These are phyloP conservation scores for Heteromurus nitidus DNA, from an alignment of 2,888 invertebrate species.

Conservation along the genomic window DNA sequence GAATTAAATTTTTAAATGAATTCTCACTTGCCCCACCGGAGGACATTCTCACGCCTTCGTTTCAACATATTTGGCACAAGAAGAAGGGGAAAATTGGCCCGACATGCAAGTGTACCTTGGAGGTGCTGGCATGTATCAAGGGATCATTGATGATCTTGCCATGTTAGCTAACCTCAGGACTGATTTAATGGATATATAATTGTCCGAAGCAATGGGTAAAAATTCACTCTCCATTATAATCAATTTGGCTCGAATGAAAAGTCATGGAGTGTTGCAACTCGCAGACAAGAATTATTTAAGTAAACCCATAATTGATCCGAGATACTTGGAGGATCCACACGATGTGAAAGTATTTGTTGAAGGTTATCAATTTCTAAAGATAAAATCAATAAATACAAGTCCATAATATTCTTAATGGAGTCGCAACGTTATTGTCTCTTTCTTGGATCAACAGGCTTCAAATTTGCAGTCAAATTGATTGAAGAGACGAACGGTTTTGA, in stretches of 20 bases:
- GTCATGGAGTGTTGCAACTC: constrained; percentile 63
- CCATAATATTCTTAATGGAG: background rate
- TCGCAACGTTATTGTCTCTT: background rate
- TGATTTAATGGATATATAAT: constrained; percentile 75
- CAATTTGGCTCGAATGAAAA: constrained; percentile 55
- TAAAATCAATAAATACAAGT: background rate
- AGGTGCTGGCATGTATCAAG: constrained; percentile 31
- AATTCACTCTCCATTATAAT: constrained; percentile 34
- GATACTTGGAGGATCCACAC: constrained; percentile 66
- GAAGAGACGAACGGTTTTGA: constrained; percentile 58
- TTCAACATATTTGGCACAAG: constrained; percentile 76
- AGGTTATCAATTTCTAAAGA: constrained; percentile 56
- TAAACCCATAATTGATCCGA: constrained; percentile 67
- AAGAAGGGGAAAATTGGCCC: constrained; percentile 64
- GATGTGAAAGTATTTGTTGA: constrained; percentile 69
- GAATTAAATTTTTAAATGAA: constrained; percentile 76
- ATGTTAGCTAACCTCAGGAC: constrained; percentile 28
- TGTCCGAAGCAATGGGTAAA: background rate
- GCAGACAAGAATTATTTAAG: constrained; percentile 59
- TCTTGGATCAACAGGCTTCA: constrained; percentile 41
- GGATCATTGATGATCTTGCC: constrained; percentile 44
- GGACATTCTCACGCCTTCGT: constrained; percentile 91
- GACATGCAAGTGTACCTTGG: constrained; percentile 67
- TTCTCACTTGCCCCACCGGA: constrained; percentile 89
- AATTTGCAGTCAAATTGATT: constrained; percentile 38